Percentiles rank a stretch among this genome's conserved stretches.
These are phyloP conservation scores for Agapornis canus DNA, from an alignment of 2,797 vertebrate species.

Conservation along the genomic window DNA sequence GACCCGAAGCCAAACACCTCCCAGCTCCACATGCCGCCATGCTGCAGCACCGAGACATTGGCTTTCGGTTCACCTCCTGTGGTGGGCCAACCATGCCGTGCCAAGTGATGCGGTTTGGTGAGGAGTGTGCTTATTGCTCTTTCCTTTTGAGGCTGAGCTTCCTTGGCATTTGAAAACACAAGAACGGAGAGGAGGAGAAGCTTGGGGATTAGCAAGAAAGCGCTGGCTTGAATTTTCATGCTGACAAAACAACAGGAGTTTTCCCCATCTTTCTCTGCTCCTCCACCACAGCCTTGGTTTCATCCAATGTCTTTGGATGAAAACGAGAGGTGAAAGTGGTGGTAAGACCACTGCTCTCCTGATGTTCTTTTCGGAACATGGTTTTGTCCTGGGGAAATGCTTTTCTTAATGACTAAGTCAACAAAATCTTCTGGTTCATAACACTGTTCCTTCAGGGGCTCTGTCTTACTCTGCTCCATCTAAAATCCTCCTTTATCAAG, in stretches of 20 bases:
- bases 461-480: neutral
- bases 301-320: neutral
- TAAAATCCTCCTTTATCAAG: neutral
- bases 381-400: neutral
- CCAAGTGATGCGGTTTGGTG: rapidly evolving
- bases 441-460: neutral
- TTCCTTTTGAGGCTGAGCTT: neutral
- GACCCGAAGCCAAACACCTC: neutral
- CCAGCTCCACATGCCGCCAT: neutral
- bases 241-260: neutral
- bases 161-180: neutral
- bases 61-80: neutral
- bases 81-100: rapidly evolving
- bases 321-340: neutral
- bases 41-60: neutral
- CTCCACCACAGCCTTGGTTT: neutral
- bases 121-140: neutral
- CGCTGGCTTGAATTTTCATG: rapidly evolving
- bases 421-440: neutral
- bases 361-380: neutral
- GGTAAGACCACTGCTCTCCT: neutral
- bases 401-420: neutral
- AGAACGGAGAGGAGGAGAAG: neutral
- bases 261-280: neutral
- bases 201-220: neutral